Percentiles rank a stretch among this genome's conserved stretches.
Evolutionary conservation across 2,797 vertebrate genomes (phyloP).

Genomic region (Potorous gilbertii): DNA sequence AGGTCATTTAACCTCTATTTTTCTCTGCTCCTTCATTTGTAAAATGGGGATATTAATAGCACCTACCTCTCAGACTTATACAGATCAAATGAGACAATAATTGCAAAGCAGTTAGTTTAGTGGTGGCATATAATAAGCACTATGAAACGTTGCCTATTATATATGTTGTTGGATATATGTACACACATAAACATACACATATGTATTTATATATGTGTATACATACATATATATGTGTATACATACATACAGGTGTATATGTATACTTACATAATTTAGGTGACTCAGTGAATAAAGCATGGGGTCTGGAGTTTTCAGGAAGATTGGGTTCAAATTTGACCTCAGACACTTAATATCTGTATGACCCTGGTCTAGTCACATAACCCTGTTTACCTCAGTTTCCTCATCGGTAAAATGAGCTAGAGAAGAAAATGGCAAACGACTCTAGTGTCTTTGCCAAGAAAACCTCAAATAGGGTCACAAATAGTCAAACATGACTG

Average conservation of each 20-base stretch:
- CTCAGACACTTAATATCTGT: not conserved
- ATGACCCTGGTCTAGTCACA: not conserved
- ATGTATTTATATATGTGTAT: too few relatives aligned
- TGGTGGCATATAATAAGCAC: not conserved
- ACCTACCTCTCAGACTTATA: not conserved
- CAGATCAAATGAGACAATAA: not conserved
- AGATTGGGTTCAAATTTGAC: not conserved
- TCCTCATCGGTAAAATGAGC: not conserved
- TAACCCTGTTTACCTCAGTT: not conserved
- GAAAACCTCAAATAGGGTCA: not conserved
- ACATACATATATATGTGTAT: too few relatives aligned
- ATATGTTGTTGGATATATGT: not conserved
- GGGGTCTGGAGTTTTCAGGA: not conserved
- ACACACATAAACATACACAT: too few relatives aligned
- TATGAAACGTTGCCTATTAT: not conserved
- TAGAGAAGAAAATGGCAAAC: not conserved
- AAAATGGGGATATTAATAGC: not conserved
- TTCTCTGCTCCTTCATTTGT: not conserved
- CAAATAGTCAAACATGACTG: not conserved
- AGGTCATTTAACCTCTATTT: not conserved
- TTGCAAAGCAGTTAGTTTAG: not conserved
- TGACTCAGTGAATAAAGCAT: not conserved
- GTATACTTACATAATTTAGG: not conserved
- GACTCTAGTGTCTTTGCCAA: not conserved
- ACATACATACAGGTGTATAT: too few relatives aligned